phyloP scores from a whole-genome alignment of 2,888 invertebrate genomes.

The Acholoe squamosa region DNA sequence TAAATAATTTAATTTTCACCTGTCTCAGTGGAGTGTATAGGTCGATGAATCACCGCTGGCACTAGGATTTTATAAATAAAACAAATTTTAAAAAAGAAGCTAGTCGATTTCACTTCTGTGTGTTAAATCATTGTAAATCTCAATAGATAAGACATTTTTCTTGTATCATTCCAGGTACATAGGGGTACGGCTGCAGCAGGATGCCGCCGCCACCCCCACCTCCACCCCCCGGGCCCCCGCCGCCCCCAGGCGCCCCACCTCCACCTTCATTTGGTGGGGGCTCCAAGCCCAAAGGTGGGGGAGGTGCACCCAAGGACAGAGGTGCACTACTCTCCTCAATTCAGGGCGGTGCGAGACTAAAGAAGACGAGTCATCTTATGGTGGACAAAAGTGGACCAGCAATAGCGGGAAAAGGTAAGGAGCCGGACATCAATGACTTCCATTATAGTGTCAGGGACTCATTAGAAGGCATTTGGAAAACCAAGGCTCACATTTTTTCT shows the following conservation, averaged over 20 bases:
- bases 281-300: background rate
- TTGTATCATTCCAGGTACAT: background rate
- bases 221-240: background rate
- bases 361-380: constrained; percentile 16
- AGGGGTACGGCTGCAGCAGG: background rate
- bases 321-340: background rate
- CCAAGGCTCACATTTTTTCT: too few species aligned
- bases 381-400: constrained; percentile 41
- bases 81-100: too few species aligned
- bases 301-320: background rate
- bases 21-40: too few species aligned
- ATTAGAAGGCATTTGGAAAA: too few species aligned
- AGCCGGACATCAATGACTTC: too few species aligned
- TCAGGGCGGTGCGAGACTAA: background rate
- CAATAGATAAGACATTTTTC: too few species aligned
- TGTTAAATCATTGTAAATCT: too few species aligned
- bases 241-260: background rate
- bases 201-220: constrained; percentile 21
- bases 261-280: background rate
- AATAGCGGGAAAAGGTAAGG: constrained; percentile 15
- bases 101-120: too few species aligned
- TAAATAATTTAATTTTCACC: too few species aligned
- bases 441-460: too few species aligned
- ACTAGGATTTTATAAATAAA: too few species aligned
- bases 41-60: too few species aligned